Evolutionary conservation across 2,888 invertebrate species (phyloP).

Genomic region (Agrochola lychnidis): DNA sequence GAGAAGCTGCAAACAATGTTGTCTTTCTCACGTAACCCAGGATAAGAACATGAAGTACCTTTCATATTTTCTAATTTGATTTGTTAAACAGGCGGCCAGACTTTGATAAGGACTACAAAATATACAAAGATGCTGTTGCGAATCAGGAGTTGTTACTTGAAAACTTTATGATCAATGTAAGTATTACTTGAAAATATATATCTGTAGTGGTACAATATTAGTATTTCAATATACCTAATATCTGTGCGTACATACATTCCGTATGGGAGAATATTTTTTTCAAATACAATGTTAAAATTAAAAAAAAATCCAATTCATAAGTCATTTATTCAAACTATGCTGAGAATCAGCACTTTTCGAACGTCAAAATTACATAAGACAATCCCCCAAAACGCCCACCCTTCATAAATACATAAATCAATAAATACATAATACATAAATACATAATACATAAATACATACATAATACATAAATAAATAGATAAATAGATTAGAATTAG

Average conservation of each 20-base stretch:
- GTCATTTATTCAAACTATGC: too few relatives aligned
- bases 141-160: conserved; percentile 94
- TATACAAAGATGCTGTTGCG: conserved; percentile 92
- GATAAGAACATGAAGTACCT: background rate
- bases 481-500: too few relatives aligned
- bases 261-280: background rate
- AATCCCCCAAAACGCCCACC: too few relatives aligned
- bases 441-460: too few relatives aligned
- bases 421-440: too few relatives aligned
- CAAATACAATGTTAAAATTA: background rate
- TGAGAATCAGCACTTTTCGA: too few relatives aligned
- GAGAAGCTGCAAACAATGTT: background rate
- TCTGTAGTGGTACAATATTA: background rate
- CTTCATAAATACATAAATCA: too few relatives aligned
- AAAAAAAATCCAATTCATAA: too few relatives aligned
- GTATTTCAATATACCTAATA: background rate
- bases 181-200: conserved; percentile 26
- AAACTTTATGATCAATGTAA: conserved; percentile 92
- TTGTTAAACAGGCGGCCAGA: conserved; percentile 84
- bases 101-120: conserved; percentile 94
- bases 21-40: background rate
- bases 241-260: too few relatives aligned
- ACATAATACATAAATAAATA: too few relatives aligned
- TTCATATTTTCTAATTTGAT: background rate
- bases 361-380: too few relatives aligned